phyloP scores from a whole-genome alignment of 1,140 invertebrate genomes.

The Eufriesea mexicana region DNA sequence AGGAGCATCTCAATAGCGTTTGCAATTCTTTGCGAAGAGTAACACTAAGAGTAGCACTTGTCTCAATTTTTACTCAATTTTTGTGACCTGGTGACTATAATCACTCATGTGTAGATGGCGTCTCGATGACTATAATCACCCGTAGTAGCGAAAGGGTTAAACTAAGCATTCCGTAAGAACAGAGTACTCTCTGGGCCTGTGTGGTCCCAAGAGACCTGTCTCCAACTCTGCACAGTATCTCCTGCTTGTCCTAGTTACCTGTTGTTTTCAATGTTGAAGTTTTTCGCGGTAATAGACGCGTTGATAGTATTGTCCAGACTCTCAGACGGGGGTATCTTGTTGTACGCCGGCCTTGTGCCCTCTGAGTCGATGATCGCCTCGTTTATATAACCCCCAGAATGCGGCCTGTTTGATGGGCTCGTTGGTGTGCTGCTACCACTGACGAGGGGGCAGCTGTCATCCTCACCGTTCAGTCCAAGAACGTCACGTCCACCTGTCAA shows the following conservation, averaged over 20 bases:
- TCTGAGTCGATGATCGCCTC: slow-evolving; percentile 85
- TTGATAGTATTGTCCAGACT: slow-evolving; percentile 82
- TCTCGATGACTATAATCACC: no score
- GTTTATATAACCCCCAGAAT: slow-evolving; percentile 90
- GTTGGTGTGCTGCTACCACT: slow-evolving; percentile 83
- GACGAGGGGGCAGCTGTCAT: slow-evolving; percentile 85
- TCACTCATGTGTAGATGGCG: no score
- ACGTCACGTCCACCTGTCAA: slow-evolving; percentile 82
- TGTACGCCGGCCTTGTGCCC: slow-evolving; percentile 76
- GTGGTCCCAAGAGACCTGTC: no score
- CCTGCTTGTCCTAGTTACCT: slow-evolving; percentile 69
- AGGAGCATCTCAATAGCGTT: no score
- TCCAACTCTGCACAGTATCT: no score
- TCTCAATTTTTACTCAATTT: no score
- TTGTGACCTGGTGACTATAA: no score
- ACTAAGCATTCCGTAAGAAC: no score
- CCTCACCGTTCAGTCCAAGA: slow-evolving; percentile 77
- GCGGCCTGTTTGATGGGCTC: slow-evolving; percentile 84
- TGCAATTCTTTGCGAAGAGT: no score
- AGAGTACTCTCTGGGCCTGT: no score
- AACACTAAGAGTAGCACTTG: no score
- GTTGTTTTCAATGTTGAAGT: slow-evolving; percentile 83
- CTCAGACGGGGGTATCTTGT: slow-evolving; percentile 79
- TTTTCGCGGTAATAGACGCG: slow-evolving; percentile 81
- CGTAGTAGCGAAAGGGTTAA: no score